Percentiles rank a stretch among this genome's conserved stretches.
phyloP scores from a whole-genome alignment of 2,888 invertebrate species.

The Drepana falcataria region DNA sequence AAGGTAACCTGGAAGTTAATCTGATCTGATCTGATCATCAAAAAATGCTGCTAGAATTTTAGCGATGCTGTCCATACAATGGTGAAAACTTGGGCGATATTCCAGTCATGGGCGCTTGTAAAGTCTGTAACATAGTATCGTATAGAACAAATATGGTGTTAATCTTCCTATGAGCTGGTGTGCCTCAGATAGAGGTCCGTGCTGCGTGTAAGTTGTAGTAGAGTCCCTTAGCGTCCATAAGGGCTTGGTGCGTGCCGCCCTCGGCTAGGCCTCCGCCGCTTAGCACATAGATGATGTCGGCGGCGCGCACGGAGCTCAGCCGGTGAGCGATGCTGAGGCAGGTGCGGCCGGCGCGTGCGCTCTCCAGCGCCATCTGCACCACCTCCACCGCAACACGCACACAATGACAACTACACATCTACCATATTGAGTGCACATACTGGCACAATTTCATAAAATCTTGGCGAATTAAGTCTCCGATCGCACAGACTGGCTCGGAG shows the following conservation, averaged over 20 bases:
- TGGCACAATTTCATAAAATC: too few relatives aligned
- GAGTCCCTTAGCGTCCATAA: constrained; percentile 78
- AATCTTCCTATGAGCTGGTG: not conserved
- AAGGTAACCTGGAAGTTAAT: too few relatives aligned
- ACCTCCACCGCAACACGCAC: constrained; percentile 55
- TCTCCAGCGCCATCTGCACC: constrained; percentile 88
- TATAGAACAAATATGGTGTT: too few relatives aligned
- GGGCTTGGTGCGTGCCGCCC: constrained; percentile 80
- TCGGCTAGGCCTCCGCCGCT: constrained; percentile 83
- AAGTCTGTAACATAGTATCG: too few relatives aligned
- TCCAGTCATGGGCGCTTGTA: too few relatives aligned
- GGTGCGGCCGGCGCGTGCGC: constrained; percentile 87
- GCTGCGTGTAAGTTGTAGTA: constrained; percentile 72
- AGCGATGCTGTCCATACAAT: too few relatives aligned
- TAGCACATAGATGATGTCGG: constrained; percentile 85
- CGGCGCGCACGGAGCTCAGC: constrained; percentile 88
- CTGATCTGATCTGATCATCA: too few relatives aligned
- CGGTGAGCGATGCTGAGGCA: constrained; percentile 92
- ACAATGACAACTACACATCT: not conserved
- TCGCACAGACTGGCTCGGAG: too few relatives aligned
- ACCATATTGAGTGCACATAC: too few relatives aligned
- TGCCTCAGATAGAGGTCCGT: constrained; percentile 8
- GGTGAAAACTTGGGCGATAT: too few relatives aligned
- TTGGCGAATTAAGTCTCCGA: too few relatives aligned
- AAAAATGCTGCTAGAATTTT: too few relatives aligned